Base-by-base conservation (phyloP, 2,113 vertebrate species). In the Hirundichthys speculiger region DNA sequence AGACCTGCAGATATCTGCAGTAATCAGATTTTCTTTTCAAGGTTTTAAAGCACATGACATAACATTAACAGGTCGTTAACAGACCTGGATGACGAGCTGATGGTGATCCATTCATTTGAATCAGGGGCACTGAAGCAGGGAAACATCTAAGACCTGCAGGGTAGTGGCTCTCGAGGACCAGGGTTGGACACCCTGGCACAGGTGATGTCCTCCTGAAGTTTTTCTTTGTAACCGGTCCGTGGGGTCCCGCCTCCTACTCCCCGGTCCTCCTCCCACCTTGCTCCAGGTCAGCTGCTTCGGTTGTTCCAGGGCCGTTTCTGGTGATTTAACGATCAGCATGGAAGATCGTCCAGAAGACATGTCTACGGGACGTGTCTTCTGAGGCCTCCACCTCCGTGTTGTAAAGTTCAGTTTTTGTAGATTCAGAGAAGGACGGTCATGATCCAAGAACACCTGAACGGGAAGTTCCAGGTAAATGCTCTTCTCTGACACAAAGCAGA, bases 271-370 rank as follows among this genome's bases (percentile, higher is more conserved):
- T 1, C 13, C 3, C 8, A 50, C 24, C 5, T 2, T 50, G 21
- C 19, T 48, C 46, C 46, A 48, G 46, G 46, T 48, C 46, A 48
- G 46, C 46, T 48, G 46, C 20, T 48, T 50, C 21, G 25, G 48
- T 16, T 50, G 48, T 24, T 50, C 21, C 13, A 50, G 13, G 21
- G 10, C 48, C 13, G 48, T 25, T 50, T 50, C 22, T 25, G 48
- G 48, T 50, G 48, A n/a, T n/a, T 21, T 13, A 13, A 50, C 21
- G 22, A 25, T 14, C 48, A 9, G 2, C 21, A 25, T 22, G 2
- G 48, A 13, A 14, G 24, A 25, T 13, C 48, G n/a, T n/a, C n/a
- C n/a, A n/a, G n/a, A n/a, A n/a, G n/a, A n/a, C n/a, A n/a, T n/a
- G 21, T 25, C 21, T 25, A 14, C 21, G 24, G 22, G 48, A 24